Evolutionary conservation across 2,888 invertebrate species (phyloP).

Genomic region (Morpho achilles): DNA sequence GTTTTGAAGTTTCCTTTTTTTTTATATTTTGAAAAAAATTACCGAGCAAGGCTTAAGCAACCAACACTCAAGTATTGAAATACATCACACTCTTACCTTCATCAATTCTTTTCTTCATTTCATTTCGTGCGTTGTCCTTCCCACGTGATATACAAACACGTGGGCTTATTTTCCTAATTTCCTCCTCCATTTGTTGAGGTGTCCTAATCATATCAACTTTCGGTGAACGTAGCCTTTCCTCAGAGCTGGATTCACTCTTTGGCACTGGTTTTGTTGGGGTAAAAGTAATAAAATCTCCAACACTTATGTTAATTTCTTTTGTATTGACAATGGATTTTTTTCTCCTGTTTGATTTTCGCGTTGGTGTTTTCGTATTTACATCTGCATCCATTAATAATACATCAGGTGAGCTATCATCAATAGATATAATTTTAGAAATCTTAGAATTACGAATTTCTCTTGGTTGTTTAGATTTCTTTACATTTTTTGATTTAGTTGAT

Average conservation of each 20-base stretch:
- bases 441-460: too few relatives aligned
- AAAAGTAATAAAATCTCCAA: slow-evolving; percentile 5
- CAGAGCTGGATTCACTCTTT: slow-evolving; percentile 59
- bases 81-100: slow-evolving; percentile 45
- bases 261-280: slow-evolving; percentile 49
- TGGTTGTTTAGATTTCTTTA: too few relatives aligned
- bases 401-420: too few relatives aligned
- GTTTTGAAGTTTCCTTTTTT: too few relatives aligned
- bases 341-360: slow-evolving; percentile 24
- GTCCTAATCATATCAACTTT: slow-evolving; percentile 38
- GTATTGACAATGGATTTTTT: slow-evolving; percentile 27
- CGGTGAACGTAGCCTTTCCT: slow-evolving; percentile 58
- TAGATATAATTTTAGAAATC: too few relatives aligned
- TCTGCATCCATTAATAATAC: not conserved
- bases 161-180: slow-evolving; percentile 55
- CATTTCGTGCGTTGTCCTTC: slow-evolving; percentile 78
- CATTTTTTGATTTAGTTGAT: too few relatives aligned
- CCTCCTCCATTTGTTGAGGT: slow-evolving; percentile 48
- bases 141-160: slow-evolving; percentile 80
- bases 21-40: too few relatives aligned
- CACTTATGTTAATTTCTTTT: slow-evolving; percentile 3
- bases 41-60: too few relatives aligned
- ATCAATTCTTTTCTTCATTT: slow-evolving; percentile 66
- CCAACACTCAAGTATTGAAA: not conserved
- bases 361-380: not conserved